Evolutionary conservation across 2,888 invertebrate species (phyloP), one percentile per base, ranked within the genome.

Genomic region (Xanthia icteritia): DNA sequence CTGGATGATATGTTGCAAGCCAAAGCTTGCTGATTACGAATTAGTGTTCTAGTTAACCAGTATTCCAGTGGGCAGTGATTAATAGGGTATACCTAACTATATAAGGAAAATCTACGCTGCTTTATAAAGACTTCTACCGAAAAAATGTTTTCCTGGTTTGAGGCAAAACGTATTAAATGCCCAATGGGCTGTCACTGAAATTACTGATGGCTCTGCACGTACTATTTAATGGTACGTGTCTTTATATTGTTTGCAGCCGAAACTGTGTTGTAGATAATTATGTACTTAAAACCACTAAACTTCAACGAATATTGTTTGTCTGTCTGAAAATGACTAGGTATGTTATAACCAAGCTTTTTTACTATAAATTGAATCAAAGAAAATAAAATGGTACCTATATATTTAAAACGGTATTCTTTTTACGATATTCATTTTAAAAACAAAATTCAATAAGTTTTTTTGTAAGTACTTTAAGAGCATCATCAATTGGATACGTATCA

Each of bases 401-500:
- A 66, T 66, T 67, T 23, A 5, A 23, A 48, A 2, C 48, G 13
- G 48, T 31, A 48, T 66, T 15, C 6, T 67, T 31, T 31, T 48
- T 13, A 66, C 42, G 20, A 20, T 11, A 63, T 42, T 42, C 1
- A 71, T 11, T 31, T 13, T 5, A 72, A 56, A 51, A 39, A 61
- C 0, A 75, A 17, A 31, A 76, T 61, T 39, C 6, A 51, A n/a
- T 58, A 56, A 17, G 45, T 31, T 63, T 54, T 27, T 20, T 20
- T 45, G n/a, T 51, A 48, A 70, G 42, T 36, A 27, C 74, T 48
- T 13, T 36, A 54, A 45, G 3, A 54, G 23, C 23, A 63, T 48
- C 48, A 74, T 82, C n/a, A 65, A 65, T 76, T 42, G 20, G 5
- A 42, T 48, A 54, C 60, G 45, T 39, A 31, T 66, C 66, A 63